Evolutionary conservation across 1,140 invertebrate genomes (phyloP).

Genomic region (Bombyx mori): ASM3026992v2 NC_085111.1:9300501-9301000

Average conservation of each 20-base stretch:
- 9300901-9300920: too few species aligned
- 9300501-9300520: constrained; percentile 22
- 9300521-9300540: constrained; percentile 31
- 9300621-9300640: constrained; percentile 28
- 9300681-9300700: constrained; percentile 43
- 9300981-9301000: too few species aligned
- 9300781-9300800: too few species aligned
- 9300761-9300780: too few species aligned
- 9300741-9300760: not conserved
- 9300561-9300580: constrained; percentile 28
- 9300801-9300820: too few species aligned
- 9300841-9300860: too few species aligned
- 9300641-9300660: constrained; percentile 26
- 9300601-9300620: constrained; percentile 45
- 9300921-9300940: too few species aligned
- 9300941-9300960: too few species aligned
- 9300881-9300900: too few species aligned
- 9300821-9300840: too few species aligned
- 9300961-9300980: too few species aligned
- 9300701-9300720: constrained; percentile 38
- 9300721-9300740: constrained; percentile 1
- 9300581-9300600: constrained; percentile 36
- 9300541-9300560: constrained; percentile 43
- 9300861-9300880: too few species aligned
- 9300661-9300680: constrained; percentile 35